Evolutionary conservation across 2,113 vertebrate genomes (phyloP), one percentile per base, ranked within the genome.

Genomic region (Xyliphius kryptos): DNA sequence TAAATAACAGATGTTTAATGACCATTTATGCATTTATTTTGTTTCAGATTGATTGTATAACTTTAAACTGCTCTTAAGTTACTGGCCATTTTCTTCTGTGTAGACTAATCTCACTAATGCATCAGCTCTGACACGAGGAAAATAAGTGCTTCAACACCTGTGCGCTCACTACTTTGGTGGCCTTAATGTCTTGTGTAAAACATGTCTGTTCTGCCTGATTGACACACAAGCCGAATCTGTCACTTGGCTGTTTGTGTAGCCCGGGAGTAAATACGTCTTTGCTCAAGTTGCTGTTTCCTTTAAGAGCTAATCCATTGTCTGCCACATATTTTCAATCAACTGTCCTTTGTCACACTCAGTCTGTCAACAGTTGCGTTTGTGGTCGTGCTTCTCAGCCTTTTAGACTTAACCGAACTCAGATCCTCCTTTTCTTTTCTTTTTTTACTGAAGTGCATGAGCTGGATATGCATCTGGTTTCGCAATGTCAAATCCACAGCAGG

Each of bases 191-290:
- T 52, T 48, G 13, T 56, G 46, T 72, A 59, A 56, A 76, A 69
- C 76, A 69, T 72, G 68, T 69, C 70, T 70, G 22, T 63, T 76
- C 76, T 76, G 62, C 79, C 51, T 32, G 26, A 56, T 61, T 74
- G 71, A 53, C 77, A 81, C 79, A 80, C 62, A 55, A 3, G 57
- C 51, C 77, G 81, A 82, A 83, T 86, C 83, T 81, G 81, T 86
- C 84, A 85, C 73, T 75, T 65, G 78, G 76, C 63, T 77, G 85
- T 85, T 80, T 80, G 80, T 74, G 79, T 82, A 84, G 78, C 79
- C 77, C 55, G 56, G 55, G 78, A 67, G 77, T 82, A 84, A 87
- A 85, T 77, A 84, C 53, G 6, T 64, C 73, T 52, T 50, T 46
- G 50, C 63, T 67, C 22, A 9, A 46, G 50, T 51, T 53, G 16